Conservation (phyloP, 2,888 invertebrate genomes). For the Agonopterix heracliana region DNA sequence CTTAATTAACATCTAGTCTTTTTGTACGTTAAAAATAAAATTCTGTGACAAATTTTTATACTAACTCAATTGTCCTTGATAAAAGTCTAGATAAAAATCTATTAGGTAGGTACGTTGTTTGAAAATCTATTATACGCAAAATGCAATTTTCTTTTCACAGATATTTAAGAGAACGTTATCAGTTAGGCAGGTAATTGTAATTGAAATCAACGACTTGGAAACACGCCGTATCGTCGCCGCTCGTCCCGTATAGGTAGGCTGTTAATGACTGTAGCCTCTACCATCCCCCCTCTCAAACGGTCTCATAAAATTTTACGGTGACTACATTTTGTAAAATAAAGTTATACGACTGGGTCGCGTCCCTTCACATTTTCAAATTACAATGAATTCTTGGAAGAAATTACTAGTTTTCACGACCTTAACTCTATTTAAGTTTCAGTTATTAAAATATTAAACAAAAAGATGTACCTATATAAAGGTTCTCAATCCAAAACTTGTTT, state of each 20-base stretch:
- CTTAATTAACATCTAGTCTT: too few species aligned
- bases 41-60: too few species aligned
- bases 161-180: conserved; percentile 36
- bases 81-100: too few species aligned
- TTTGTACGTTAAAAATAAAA: too few species aligned
- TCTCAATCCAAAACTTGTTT: neutral
- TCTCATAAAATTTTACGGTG: conserved; percentile 61
- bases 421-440: neutral
- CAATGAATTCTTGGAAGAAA: conserved; percentile 34
- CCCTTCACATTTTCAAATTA: conserved; percentile 34
- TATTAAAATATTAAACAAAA: too few species aligned
- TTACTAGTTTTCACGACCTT: conserved; percentile 27
- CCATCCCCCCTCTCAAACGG: conserved; percentile 41
- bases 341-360: conserved; percentile 33
- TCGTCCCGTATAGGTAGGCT: conserved; percentile 36
- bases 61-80: too few species aligned
- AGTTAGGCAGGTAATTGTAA: conserved; percentile 54
- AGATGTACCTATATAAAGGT: neutral
- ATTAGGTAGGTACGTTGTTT: too few species aligned
- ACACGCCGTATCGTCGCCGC: conserved; percentile 21
- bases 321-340: conserved; percentile 62
- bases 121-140: too few species aligned
- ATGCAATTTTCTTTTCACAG: conserved; percentile 23
- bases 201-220: conserved; percentile 52
- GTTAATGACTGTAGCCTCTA: conserved; percentile 43